A percentile compares a stretch with the other conserved stretches of the same genome.
Conservation (phyloP, 1,140 invertebrate genomes). For the Neodiprion lecontei region DNA sequence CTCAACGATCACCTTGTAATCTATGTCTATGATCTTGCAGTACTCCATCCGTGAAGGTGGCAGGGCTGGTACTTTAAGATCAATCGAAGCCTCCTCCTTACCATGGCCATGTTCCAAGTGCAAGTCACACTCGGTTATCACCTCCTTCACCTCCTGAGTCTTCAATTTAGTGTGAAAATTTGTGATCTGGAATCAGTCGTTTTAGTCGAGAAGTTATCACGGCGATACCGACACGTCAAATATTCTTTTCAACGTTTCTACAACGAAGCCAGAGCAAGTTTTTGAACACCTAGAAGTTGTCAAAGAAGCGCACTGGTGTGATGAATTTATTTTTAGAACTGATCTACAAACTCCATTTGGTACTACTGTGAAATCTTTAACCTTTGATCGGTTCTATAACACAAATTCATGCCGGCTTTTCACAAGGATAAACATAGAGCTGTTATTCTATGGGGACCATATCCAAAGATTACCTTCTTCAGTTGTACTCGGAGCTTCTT, state of each 20-base stretch:
- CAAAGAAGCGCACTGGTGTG: no score
- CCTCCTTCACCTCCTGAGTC: constrained; percentile 4
- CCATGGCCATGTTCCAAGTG: background rate
- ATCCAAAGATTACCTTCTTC: background rate
- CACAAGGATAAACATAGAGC: no score
- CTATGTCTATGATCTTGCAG: constrained; percentile 29
- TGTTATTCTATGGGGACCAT: background rate
- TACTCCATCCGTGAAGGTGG: constrained; percentile 26
- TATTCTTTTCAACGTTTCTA: no score
- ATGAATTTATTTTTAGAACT: no score
- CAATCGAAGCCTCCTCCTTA: background rate
- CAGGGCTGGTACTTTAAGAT: constrained; percentile 21
- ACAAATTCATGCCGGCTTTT: no score
- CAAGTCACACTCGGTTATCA: background rate
- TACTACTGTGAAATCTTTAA: no score
- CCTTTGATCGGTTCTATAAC: no score
- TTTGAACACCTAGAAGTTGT: no score
- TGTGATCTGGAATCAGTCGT: background rate
- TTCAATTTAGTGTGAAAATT: background rate
- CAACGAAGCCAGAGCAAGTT: no score
- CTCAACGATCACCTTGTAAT: constrained; percentile 22
- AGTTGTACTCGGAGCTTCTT: background rate
- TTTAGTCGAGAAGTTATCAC: no score
- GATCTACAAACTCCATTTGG: no score
- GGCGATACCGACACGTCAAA: no score